Base-by-base conservation (phyloP, 2,113 vertebrate species). In the Microcebus griseorufus region DNA sequence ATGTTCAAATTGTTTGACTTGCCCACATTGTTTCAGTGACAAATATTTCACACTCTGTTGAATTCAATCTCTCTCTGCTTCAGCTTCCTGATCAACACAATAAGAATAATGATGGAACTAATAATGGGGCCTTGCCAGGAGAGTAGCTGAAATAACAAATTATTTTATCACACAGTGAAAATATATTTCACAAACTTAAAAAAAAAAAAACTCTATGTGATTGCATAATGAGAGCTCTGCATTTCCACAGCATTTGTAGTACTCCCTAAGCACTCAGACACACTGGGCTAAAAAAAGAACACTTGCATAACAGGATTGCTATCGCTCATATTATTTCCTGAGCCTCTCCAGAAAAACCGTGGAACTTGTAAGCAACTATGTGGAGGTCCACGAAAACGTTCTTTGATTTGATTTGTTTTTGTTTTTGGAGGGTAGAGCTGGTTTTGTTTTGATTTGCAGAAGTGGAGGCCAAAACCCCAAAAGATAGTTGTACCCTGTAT, bases 131-230 rank as follows among this genome's bases (percentile, higher is more conserved):
- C 62, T 92, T 92, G 89, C 83, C 65, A 90, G 64, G 64, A 93
- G 39, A 93, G 85, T 32, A 69, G 67, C 62, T 93, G 87, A 91
- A 93, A 95, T 86, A 94, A 89, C 94, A 95, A 97, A 95, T 97
- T 84, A 96, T 92, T 95, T 96, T 95, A 94, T 84, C 93, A 96
- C 58, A 81, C 80, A 37, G 2, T 82, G 80, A 95, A 97, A 98
- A 95, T 53, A 25, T 81, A 97, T 90, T 97, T 97, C 58, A 82
- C 73, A 80, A 93, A 85, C 93, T 95, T 79, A 42, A 85, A 51
- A 76, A 83, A 82, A 88, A 60, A 42, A 32, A 34, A 72, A 9
- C 0, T 70, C 58, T 53, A 17, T 22, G 14, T 1, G 1, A 92
- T 11, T 55, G 37, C 27, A 72, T 80, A 89, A 92, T 60, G 64